These are phyloP conservation scores for Phrynosoma platyrhinos DNA, from an alignment of 2,113 vertebrate genomes.

Conservation along the genomic window DNA sequence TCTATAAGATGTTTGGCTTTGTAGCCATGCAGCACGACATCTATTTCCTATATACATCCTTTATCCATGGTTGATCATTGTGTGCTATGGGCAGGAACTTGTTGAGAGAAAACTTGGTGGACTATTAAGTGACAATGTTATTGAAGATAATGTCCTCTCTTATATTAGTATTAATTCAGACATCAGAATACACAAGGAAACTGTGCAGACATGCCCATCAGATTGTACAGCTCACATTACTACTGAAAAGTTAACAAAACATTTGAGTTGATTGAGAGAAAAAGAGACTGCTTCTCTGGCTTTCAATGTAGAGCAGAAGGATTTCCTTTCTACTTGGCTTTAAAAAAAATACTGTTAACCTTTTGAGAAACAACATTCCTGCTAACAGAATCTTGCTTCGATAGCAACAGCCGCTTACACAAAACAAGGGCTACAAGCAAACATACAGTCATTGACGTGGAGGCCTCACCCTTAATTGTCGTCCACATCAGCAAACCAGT, in stretches of 20 bases:
- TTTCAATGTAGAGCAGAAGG: constrained; percentile 7
- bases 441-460: neutral
- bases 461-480: neutral
- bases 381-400: neutral
- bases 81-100: no score
- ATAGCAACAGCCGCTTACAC: neutral
- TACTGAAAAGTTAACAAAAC: neutral
- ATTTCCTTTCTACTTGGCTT: neutral
- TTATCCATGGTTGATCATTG: no score
- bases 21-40: no score
- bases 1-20: no score
- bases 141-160: no score
- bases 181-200: neutral
- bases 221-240: neutral
- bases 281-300: neutral
- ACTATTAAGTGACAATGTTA: no score
- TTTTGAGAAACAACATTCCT: neutral
- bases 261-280: neutral
- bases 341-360: neutral
- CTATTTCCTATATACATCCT: no score
- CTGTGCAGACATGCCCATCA: neutral
- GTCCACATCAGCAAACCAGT: neutral
- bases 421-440: neutral
- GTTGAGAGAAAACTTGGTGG: no score
- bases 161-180: accelerated